Percentiles rank a stretch among this genome's conserved stretches.
phyloP scores from a whole-genome alignment of 2,797 vertebrate species.

The Lagodon rhomboides region DNA sequence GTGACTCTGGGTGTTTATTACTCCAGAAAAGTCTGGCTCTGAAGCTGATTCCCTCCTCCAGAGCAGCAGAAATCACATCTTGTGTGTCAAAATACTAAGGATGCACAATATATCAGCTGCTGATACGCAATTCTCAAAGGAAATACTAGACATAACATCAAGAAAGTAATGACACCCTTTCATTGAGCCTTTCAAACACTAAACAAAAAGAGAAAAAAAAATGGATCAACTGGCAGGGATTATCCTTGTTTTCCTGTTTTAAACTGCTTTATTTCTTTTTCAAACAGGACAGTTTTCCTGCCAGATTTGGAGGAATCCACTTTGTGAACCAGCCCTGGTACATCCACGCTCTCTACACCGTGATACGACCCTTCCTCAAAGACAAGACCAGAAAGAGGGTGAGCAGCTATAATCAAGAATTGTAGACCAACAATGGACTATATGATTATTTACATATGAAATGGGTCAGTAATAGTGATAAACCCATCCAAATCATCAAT shows the following conservation, averaged over 20 bases:
- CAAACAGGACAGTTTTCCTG: slow-evolving; percentile 97
- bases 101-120: too few species aligned
- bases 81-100: neutral
- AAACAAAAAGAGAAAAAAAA: neutral
- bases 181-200: neutral
- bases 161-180: too few species aligned
- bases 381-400: slow-evolving; percentile 99
- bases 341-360: slow-evolving; percentile 98
- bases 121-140: too few species aligned
- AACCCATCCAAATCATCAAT: neutral
- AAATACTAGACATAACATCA: too few species aligned
- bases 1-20: too few species aligned
- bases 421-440: too few species aligned
- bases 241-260: neutral
- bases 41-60: too few species aligned
- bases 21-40: too few species aligned
- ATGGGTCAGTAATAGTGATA: too few species aligned
- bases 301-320: slow-evolving; percentile 98
- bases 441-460: too few species aligned
- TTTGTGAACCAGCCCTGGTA: slow-evolving; percentile 99
- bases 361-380: slow-evolving; percentile 97
- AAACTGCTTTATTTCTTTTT: slow-evolving; percentile 4
- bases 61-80: too few species aligned
- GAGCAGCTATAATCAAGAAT: slow-evolving; percentile 23
- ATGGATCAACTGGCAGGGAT: neutral